Conservation (phyloP, 2,113 vertebrate genomes). For the Macquaria australasica region DNA sequence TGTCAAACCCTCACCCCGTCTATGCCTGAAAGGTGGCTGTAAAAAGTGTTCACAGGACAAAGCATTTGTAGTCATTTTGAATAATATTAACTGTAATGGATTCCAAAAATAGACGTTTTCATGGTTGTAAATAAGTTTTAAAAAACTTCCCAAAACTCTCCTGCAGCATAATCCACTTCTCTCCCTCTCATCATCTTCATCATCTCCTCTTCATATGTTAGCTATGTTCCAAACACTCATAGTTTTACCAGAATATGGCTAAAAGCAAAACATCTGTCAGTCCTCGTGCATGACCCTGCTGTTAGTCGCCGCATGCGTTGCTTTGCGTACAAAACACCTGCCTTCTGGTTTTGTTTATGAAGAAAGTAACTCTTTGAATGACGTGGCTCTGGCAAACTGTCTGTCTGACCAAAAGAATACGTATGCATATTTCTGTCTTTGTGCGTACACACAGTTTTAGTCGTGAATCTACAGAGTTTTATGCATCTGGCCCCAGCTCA, state of each 20-base stretch:
- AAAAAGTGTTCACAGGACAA: neutral
- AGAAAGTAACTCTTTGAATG: neutral
- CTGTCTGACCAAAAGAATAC: too few relatives aligned
- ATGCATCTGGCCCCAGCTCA: neutral
- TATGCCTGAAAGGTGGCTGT: neutral
- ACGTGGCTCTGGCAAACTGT: too few relatives aligned
- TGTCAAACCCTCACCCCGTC: neutral
- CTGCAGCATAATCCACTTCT: neutral
- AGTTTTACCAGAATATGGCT: neutral
- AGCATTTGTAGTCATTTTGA: neutral
- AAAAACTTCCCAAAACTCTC: neutral
- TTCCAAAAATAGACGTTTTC: neutral
- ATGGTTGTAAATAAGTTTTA: neutral
- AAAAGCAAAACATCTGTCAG: conserved; percentile 1
- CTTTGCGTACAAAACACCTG: neutral
- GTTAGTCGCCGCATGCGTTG: neutral
- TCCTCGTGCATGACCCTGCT: neutral
- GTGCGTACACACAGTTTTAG: neutral
- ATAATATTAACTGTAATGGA: neutral
- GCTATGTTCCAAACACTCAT: neutral
- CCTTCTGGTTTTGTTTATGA: neutral
- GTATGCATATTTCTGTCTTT: too few relatives aligned
- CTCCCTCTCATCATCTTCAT: neutral
- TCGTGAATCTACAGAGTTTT: neutral
- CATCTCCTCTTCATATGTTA: neutral